phyloP scores from a whole-genome alignment of 1,140 invertebrate species.

The honey bee (Apis mellifera) region DNA sequence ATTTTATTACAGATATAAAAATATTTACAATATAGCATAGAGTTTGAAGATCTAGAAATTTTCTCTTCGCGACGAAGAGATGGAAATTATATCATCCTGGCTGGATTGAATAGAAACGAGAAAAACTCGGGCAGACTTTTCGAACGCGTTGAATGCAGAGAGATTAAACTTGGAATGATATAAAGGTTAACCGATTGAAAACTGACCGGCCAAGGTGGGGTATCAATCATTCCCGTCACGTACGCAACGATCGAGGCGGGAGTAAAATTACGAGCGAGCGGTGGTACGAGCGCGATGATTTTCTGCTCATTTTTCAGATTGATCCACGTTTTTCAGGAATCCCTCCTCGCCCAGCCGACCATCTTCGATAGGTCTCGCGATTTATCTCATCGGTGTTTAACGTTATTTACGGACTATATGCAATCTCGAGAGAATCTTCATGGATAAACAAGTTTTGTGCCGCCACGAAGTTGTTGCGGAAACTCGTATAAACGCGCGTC shows the following conservation, averaged over 20 bases:
- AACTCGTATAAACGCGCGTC: constrained; percentile 6
- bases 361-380: constrained; percentile 1
- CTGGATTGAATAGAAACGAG: constrained; percentile 19
- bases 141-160: not conserved
- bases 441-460: constrained; percentile 20
- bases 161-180: constrained; percentile 44
- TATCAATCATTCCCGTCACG: constrained; percentile 69
- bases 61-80: not conserved
- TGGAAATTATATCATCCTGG: constrained; percentile 5
- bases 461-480: not conserved
- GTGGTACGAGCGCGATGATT: not conserved
- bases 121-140: too few relatives aligned
- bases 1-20: too few relatives aligned
- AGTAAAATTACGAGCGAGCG: constrained; percentile 40
- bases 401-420: constrained; percentile 26
- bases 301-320: constrained; percentile 31
- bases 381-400: constrained; percentile 20
- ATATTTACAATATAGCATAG: too few relatives aligned
- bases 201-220: constrained; percentile 47
- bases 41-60: too few relatives aligned
- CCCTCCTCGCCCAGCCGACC: not conserved
- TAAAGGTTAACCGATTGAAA: constrained; percentile 59
- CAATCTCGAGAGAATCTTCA: constrained; percentile 17
- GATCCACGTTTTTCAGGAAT: constrained; percentile 23
- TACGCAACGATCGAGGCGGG: constrained; percentile 46